A percentile compares a stretch with the other conserved stretches of the same genome.
These are phyloP conservation scores for Elmis aenea DNA, from an alignment of 2,888 invertebrate species.

Conservation along the genomic window DNA sequence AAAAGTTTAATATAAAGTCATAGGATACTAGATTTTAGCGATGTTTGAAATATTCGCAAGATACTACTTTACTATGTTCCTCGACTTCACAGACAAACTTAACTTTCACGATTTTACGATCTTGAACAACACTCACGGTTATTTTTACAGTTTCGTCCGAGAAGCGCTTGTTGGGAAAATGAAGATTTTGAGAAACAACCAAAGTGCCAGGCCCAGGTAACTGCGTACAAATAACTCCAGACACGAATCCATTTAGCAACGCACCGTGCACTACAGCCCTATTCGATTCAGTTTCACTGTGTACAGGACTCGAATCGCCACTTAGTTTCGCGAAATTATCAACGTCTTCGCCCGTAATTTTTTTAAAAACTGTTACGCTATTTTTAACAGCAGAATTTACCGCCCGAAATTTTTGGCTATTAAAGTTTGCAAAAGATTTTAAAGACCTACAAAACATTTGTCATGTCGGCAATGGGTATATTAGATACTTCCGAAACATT, in stretches of 20 bases:
- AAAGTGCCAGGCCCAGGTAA: slow-evolving; percentile 79
- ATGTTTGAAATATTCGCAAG: too few relatives aligned
- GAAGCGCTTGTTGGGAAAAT: slow-evolving; percentile 75
- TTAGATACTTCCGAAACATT: too few relatives aligned
- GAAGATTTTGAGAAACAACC: slow-evolving; percentile 69
- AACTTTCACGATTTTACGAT: slow-evolving; percentile 70
- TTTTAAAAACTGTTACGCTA: slow-evolving; percentile 29
- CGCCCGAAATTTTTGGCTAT: too few relatives aligned
- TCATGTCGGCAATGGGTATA: too few relatives aligned
- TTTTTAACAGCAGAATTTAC: too few relatives aligned
- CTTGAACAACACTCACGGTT: slow-evolving; percentile 62
- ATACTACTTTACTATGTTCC: too few relatives aligned
- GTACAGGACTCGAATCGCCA: slow-evolving; percentile 76
- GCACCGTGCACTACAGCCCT: slow-evolving; percentile 77
- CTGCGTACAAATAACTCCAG: slow-evolving; percentile 75
- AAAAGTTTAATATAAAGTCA: too few relatives aligned
- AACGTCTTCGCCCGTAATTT: slow-evolving; percentile 66
- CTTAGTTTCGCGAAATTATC: slow-evolving; percentile 68
- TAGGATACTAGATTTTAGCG: too few relatives aligned
- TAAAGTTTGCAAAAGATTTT: too few relatives aligned
- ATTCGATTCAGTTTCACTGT: slow-evolving; percentile 53
- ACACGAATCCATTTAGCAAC: slow-evolving; percentile 74
- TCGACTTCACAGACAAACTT: slow-evolving; percentile 66
- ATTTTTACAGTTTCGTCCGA: slow-evolving; percentile 67
- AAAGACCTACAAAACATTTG: too few relatives aligned